phyloP scores from a whole-genome alignment of 2,797 vertebrate species.

The Orientallactaga sibirica region DNA sequence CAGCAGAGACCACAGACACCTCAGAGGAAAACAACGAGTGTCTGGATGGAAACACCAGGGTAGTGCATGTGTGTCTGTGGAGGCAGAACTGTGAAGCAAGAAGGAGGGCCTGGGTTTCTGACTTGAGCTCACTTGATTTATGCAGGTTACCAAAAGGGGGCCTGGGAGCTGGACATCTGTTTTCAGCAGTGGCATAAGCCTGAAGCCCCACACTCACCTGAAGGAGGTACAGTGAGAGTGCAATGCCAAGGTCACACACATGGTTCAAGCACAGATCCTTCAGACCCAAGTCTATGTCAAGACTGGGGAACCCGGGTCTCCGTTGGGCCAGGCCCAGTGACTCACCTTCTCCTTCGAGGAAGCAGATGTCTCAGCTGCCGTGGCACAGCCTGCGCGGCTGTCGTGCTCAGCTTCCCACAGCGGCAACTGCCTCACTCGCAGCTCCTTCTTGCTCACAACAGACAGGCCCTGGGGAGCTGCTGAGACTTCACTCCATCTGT shows the following conservation, averaged over 20 bases:
- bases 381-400: neutral
- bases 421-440: neutral
- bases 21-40: neutral
- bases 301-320: accelerated
- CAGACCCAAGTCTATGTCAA: accelerated
- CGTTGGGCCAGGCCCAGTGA: accelerated
- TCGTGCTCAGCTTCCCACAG: neutral
- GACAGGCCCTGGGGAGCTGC: neutral
- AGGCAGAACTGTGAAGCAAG: neutral
- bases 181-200: accelerated
- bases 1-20: neutral
- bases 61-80: too few species aligned
- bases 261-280: accelerated
- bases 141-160: accelerated
- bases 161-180: accelerated
- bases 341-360: too few species aligned
- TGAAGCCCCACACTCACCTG: accelerated
- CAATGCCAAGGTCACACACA: accelerated
- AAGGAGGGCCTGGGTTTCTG: accelerated
- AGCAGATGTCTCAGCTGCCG: neutral
- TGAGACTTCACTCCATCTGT: neutral
- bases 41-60: accelerated
- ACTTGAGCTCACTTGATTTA: accelerated
- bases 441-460: neutral
- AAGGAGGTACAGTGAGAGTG: accelerated